These are phyloP conservation scores for Pocillopora grandis DNA, from an alignment of 92 coral and sea anemone genomes.

Conservation along the genomic window DNA sequence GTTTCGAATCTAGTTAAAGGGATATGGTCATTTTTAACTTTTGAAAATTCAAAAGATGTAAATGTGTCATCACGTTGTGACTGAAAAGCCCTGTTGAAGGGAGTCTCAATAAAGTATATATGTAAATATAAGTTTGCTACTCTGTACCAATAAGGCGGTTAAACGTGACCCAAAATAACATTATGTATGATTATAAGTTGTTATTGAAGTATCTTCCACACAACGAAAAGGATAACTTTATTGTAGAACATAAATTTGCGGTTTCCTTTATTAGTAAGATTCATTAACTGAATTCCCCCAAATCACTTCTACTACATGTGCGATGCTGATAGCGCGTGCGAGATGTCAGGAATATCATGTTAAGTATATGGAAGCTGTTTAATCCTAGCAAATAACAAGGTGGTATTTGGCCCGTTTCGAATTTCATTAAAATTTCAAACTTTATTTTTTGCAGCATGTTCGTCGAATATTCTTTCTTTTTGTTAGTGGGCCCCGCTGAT, in stretches of 20 bases:
- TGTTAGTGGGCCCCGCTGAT: not conserved
- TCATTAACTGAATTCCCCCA: slow-evolving; percentile 15
- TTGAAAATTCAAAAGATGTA: too few relatives aligned
- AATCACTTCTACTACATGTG: not conserved
- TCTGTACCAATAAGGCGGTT: not conserved
- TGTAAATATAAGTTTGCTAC: not conserved
- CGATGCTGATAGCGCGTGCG: not conserved
- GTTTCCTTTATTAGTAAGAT: slow-evolving; percentile 18
- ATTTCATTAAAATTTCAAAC: not conserved
- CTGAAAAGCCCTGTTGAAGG: too few relatives aligned
- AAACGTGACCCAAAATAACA: not conserved
- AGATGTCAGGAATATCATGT: not conserved
- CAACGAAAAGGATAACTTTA: not conserved
- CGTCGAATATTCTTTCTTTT: not conserved
- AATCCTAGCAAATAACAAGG: not conserved
- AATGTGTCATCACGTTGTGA: too few relatives aligned
- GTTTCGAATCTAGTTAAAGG: too few relatives aligned
- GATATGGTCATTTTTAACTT: too few relatives aligned
- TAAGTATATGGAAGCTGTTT: not conserved
- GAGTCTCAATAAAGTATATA: too few relatives aligned
- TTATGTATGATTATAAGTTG: not conserved
- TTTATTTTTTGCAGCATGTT: not conserved
- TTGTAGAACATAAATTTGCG: not conserved
- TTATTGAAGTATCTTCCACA: not conserved
- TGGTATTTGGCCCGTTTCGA: not conserved